These are phyloP conservation scores for Drosophila anomelani DNA, from an alignment of 2,888 invertebrate species.

Conservation along the genomic window DNA sequence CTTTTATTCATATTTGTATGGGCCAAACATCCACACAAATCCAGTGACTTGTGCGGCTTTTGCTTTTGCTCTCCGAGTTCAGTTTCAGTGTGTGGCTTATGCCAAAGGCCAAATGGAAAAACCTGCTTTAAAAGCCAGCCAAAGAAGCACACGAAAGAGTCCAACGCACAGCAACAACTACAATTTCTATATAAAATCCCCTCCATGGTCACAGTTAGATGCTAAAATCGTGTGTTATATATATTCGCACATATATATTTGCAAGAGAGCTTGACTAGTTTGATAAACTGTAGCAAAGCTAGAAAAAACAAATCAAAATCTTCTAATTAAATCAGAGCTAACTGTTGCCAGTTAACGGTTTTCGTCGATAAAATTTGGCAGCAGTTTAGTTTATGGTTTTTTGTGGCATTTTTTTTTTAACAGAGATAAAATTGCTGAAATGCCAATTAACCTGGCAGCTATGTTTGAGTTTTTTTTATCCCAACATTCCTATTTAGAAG, in stretches of 20 bases:
- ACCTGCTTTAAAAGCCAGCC: slow-evolving; percentile 48
- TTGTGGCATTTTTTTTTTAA: not conserved
- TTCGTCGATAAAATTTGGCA: slow-evolving; percentile 17
- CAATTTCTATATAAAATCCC: slow-evolving; percentile 44
- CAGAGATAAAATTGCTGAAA: slow-evolving; percentile 11
- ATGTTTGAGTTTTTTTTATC: slow-evolving; percentile 6
- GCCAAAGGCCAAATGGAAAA: slow-evolving; percentile 75
- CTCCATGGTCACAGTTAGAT: slow-evolving; percentile 51
- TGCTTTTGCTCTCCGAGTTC: slow-evolving; percentile 51
- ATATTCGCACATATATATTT: slow-evolving; percentile 1
- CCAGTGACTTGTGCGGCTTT: slow-evolving; percentile 64
- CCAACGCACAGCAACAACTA: slow-evolving; percentile 15
- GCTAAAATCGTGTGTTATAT: slow-evolving; percentile 32
- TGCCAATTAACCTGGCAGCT: slow-evolving; percentile 5
- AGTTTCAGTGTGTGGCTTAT: slow-evolving; percentile 60
- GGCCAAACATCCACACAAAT: slow-evolving; percentile 31
- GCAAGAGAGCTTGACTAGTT: slow-evolving; percentile 20
- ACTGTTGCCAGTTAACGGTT: slow-evolving; percentile 28
- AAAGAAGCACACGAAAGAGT: slow-evolving; percentile 25
- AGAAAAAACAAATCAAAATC: slow-evolving; percentile 14
- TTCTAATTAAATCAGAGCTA: slow-evolving; percentile 56
- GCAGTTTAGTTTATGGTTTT: slow-evolving; percentile 4
- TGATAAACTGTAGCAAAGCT: slow-evolving; percentile 17
- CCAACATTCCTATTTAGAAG: slow-evolving; percentile 22
- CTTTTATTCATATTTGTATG: slow-evolving; percentile 38